Base-by-base conservation (phyloP, 2,888 invertebrate genomes). In the Apoda limacodes region DNA sequence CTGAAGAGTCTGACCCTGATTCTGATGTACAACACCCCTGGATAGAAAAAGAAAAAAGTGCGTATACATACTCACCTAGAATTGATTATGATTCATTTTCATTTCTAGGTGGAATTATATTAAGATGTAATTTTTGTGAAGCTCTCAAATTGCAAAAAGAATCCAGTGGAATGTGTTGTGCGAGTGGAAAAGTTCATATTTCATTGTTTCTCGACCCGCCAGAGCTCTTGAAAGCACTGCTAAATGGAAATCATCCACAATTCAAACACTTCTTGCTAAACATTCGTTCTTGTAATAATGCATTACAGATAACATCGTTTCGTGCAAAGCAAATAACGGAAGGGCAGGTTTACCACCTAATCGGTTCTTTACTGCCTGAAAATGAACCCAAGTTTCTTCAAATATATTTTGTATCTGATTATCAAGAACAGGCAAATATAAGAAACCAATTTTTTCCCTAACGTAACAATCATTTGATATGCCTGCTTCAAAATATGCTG, bases 391-490 rank as follows among this genome's bases (percentile, higher is more conserved):
- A 42, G 23, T 47, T 45, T 41, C 25, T 46, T 2, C 45, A 50
- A 34, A 45, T 49, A 10, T 49, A 50, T 35, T 46, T 49, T 34
- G 28, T 50, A 2, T 35, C 44, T 3, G 34, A 48, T 28, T 39
- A 45, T 21, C 14, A 39, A 2, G 32, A 43, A 29, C 41, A 43
- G 23, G 15, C 35, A 4, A 30, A 42, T 32, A 30, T 43, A 6
- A 21, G 37, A 13, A 22, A 30, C 13, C 23, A 23, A 19, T 22
- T 26, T 26, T 37, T 39, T 32, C 33, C 37, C 2, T 5, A 40
- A n/a, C 15, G 46, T 7, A 43, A 44, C 13, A 19, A 9, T 12
- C 9, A 39, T n/a, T 25, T 51, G 1, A 42, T 48, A n/a, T n/a
- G 12, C 2, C 10, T 15, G 25, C 33, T 51, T 6, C 49, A 52